Evolutionary conservation across 2,888 invertebrate species (phyloP).

Genomic region (Sturmia bella): DNA sequence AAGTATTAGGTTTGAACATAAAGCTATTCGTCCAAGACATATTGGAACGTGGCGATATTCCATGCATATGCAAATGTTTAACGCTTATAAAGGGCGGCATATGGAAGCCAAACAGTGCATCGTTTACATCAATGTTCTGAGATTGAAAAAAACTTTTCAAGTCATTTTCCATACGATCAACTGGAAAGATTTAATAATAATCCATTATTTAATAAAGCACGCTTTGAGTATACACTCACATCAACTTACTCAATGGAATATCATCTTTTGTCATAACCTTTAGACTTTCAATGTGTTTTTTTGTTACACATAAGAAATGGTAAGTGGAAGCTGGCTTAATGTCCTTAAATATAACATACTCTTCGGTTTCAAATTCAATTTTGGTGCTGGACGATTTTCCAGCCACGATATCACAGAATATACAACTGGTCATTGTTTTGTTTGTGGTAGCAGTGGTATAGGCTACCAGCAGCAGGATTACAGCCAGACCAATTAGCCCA

Average conservation of each 20-base stretch:
- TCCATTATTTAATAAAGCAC: not conserved
- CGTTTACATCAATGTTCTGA: conserved; percentile 82
- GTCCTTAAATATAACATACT: conserved; percentile 90
- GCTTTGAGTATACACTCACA: not conserved
- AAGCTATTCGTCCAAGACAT: conserved; percentile 86
- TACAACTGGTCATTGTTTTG: conserved; percentile 82
- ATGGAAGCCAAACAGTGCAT: conserved; percentile 90
- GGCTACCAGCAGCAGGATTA: conserved; percentile 62
- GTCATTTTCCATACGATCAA: conserved; percentile 85
- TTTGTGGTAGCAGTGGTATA: conserved; percentile 27
- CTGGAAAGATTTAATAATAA: conserved; percentile 83
- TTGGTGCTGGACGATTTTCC: conserved; percentile 84
- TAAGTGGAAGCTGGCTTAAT: conserved; percentile 90
- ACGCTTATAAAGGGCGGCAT: conserved; percentile 95
- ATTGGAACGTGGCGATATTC: conserved; percentile 89
- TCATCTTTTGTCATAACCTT: conserved; percentile 86
- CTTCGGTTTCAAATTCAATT: conserved; percentile 88
- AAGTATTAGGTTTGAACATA: conserved; percentile 88
- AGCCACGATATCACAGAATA: conserved; percentile 89
- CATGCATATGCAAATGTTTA: conserved; percentile 90
- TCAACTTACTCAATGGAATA: conserved; percentile 86
- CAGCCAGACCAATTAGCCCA: conserved; percentile 52
- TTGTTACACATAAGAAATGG: conserved; percentile 91
- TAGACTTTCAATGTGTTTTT: conserved; percentile 88
- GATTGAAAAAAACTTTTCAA: conserved; percentile 82